phyloP scores from a whole-genome alignment of 2,888 invertebrate genomes.

The Drosophila peninsularis region DNA sequence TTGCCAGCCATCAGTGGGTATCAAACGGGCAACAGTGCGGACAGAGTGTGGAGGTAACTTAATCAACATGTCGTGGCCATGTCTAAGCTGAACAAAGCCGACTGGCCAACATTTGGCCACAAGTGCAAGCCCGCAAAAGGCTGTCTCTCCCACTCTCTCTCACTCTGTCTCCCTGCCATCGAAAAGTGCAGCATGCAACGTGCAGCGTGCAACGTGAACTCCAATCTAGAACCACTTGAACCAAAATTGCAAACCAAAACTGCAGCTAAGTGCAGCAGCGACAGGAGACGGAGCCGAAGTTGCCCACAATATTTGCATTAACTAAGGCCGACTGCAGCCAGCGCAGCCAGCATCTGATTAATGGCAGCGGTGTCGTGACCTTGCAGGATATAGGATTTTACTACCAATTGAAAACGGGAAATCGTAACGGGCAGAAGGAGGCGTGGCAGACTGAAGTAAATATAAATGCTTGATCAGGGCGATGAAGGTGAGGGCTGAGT shows the following conservation, averaged over 20 bases:
- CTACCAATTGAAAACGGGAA: no score
- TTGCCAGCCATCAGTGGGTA: constrained; percentile 1
- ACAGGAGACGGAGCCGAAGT: neutral
- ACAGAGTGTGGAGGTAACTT: constrained; percentile 44
- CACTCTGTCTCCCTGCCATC: constrained; percentile 2
- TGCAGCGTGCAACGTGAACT: neutral
- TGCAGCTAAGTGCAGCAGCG: constrained; percentile 23
- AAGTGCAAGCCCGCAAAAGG: constrained; percentile 83
- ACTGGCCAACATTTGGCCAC: constrained; percentile 84
- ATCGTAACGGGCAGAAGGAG: no score
- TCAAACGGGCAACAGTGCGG: constrained; percentile 7
- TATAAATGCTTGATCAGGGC: no score
- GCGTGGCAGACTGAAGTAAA: no score
- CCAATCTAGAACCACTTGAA: constrained; percentile 17
- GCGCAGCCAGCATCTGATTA: neutral
- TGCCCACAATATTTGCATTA: constrained; percentile 41
- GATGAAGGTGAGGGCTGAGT: no score
- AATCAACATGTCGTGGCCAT: constrained; percentile 76
- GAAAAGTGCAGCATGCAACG: constrained; percentile 74
- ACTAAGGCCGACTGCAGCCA: constrained; percentile 18
- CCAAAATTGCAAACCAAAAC: constrained; percentile 46
- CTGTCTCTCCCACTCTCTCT: neutral
- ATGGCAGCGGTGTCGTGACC: constrained; percentile 36
- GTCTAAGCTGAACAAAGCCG: constrained; percentile 69
- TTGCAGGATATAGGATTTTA: no score